Conservation (phyloP, 2,113 vertebrate species). For the Sebastes fasciatus region DNA sequence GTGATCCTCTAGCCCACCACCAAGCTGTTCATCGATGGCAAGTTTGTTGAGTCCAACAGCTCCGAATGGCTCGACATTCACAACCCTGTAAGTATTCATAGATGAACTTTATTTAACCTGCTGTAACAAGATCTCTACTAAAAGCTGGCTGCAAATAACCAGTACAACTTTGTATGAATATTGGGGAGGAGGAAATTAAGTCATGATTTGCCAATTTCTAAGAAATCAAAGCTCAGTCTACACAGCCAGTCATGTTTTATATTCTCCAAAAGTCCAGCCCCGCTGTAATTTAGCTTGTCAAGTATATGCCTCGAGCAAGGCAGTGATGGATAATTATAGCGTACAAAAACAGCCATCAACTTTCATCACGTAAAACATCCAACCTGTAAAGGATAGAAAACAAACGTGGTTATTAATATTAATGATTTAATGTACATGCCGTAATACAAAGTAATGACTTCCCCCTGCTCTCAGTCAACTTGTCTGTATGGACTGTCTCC, state of each 20-base stretch:
- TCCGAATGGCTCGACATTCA: conserved; percentile 96
- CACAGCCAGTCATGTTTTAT: conserved; percentile 1
- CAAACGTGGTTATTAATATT: conserved; percentile 38
- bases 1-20: conserved; percentile 88
- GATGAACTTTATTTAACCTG: conserved; percentile 22
- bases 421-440: conserved; percentile 26
- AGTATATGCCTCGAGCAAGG: conserved; percentile 18
- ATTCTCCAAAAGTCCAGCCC: neutral
- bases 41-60: conserved; percentile 95
- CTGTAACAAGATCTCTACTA: conserved; percentile 6
- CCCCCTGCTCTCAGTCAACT: conserved; percentile 26
- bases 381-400: conserved; percentile 29
- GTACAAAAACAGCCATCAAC: conserved; percentile 20
- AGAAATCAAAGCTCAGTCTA: neutral
- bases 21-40: conserved; percentile 97
- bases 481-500: conserved; percentile 29
- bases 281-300: neutral
- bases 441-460: conserved; percentile 15
- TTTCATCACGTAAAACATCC: conserved; percentile 13
- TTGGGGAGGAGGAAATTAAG: neutral
- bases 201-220: conserved; percentile 18
- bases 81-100: conserved; percentile 91
- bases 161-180: neutral
- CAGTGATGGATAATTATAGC: conserved; percentile 22
- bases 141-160: conserved; percentile 19